phyloP scores from a whole-genome alignment of 2,113 vertebrate genomes.

The Eleginops maclovinus region DNA sequence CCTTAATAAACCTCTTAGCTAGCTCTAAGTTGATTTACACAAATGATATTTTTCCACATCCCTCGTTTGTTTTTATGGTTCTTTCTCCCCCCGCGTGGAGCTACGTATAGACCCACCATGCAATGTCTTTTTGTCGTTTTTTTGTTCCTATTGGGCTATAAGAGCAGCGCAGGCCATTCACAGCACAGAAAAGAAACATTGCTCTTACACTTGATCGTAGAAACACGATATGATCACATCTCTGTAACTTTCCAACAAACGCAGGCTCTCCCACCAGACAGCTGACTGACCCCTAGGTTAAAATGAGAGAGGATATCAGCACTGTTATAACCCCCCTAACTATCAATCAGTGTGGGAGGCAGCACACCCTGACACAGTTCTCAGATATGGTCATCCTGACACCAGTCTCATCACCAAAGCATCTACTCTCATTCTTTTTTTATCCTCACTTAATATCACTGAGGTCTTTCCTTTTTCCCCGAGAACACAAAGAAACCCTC shows the following conservation, averaged over 20 bases:
- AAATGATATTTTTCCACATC: not conserved
- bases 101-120: constrained; percentile 38
- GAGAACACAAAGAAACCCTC: not conserved
- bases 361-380: constrained; percentile 48
- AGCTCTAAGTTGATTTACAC: not conserved
- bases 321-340: not conserved
- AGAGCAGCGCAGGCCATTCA: not conserved
- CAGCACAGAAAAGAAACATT: not conserved
- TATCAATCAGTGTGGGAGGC: constrained; percentile 27
- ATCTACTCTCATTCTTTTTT: not conserved
- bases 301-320: not conserved
- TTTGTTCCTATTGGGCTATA: constrained; percentile 17
- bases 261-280: constrained; percentile 1
- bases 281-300: not conserved
- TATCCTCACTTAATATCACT: not conserved
- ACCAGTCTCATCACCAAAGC: constrained; percentile 33
- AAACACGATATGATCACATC: not conserved
- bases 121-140: not conserved
- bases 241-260: not conserved
- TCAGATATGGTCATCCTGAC: constrained; percentile 65
- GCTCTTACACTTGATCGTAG: not conserved
- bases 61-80: not conserved
- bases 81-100: constrained; percentile 54
- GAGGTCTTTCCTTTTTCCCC: not conserved
- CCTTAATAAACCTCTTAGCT: not conserved